phyloP scores from a whole-genome alignment of 2,113 vertebrate species.

The Sisor rabdophorus region DNA sequence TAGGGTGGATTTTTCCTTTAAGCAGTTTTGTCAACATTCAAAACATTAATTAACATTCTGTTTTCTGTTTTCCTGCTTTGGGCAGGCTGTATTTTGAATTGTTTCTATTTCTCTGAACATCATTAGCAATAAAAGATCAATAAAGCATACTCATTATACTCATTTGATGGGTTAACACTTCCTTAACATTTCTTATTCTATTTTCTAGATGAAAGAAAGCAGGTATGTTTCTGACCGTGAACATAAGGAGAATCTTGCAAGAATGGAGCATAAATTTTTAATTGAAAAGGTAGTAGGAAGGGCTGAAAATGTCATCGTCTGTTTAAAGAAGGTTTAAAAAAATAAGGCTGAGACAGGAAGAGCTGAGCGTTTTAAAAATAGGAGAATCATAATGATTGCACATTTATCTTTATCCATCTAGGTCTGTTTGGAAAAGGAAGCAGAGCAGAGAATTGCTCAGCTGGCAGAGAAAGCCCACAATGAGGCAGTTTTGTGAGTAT shows the following conservation, averaged over 20 bases:
- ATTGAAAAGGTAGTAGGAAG: conserved; percentile 75
- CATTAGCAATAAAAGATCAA: background rate
- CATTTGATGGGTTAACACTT: background rate
- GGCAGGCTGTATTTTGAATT: background rate
- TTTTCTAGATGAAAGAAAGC: conserved; percentile 71
- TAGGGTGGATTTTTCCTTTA: background rate
- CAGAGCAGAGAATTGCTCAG: conserved; percentile 71
- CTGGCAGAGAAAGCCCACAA: conserved; percentile 72
- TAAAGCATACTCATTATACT: background rate
- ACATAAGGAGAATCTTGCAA: conserved; percentile 72
- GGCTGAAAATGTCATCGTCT: background rate
- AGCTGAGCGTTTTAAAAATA: background rate
- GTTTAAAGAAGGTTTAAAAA: conserved; percentile 2
- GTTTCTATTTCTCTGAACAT: background rate
- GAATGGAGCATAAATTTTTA: conserved; percentile 74
- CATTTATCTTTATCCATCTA: conserved; percentile 52
- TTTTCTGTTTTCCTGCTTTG: background rate
- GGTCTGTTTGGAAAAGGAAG: conserved; percentile 75
- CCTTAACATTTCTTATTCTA: background rate
- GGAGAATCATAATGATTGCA: conserved; percentile 18
- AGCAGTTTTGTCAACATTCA: background rate
- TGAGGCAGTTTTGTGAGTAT: conserved; percentile 78
- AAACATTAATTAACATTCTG: background rate
- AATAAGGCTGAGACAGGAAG: background rate
- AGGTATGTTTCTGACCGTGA: conserved; percentile 67